Conservation (phyloP, 2,797 vertebrate species). For the Cetoscarus ocellatus region DNA sequence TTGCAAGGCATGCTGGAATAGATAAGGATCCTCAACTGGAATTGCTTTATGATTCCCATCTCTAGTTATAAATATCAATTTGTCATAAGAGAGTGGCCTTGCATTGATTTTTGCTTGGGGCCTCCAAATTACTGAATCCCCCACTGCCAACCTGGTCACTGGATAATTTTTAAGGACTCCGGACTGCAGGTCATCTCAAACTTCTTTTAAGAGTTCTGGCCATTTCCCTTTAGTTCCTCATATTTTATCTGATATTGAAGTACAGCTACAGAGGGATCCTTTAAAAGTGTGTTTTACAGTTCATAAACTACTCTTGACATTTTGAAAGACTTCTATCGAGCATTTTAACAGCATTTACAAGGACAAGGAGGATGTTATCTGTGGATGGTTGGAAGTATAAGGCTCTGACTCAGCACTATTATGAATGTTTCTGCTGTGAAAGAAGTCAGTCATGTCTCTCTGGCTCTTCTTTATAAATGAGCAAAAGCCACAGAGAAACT, state of each 20-base stretch:
- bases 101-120: too few relatives aligned
- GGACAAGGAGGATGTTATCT: slow-evolving; percentile 1
- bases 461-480: slow-evolving; percentile 1
- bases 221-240: background rate
- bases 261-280: background rate
- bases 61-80: too few relatives aligned
- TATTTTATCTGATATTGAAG: background rate
- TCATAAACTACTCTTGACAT: slow-evolving; percentile 18
- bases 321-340: background rate
- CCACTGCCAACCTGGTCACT: too few relatives aligned
- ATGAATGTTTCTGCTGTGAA: background rate
- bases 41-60: too few relatives aligned
- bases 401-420: slow-evolving; percentile 29
- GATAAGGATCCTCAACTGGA: too few relatives aligned
- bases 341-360: slow-evolving; percentile 7
- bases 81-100: too few relatives aligned
- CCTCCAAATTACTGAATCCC: too few relatives aligned
- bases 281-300: slow-evolving; percentile 5
- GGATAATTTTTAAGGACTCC: background rate
- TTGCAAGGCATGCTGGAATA: too few relatives aligned
- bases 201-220: background rate
- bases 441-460: slow-evolving; percentile 8
- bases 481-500: background rate
- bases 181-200: background rate
- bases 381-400: slow-evolving; percentile 13